Conservation (phyloP, 2,888 invertebrate species). For the Encarsia formosa region DNA sequence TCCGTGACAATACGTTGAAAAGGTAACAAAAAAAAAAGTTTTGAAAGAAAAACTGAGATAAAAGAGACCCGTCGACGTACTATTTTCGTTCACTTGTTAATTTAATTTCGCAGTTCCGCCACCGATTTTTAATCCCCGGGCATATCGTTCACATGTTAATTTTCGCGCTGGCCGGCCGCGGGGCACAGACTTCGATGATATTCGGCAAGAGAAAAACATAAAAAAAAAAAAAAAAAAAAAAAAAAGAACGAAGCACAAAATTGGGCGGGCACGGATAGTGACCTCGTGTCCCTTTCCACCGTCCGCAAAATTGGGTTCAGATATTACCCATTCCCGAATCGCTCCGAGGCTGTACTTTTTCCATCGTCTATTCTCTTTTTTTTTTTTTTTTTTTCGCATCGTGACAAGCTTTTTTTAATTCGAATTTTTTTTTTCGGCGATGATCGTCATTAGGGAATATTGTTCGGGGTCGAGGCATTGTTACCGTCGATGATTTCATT, state of each 20-base stretch:
- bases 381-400: no score
- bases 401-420: no score
- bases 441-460: no score
- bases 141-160: constrained; percentile 46
- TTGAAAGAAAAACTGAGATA: no score
- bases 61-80: background rate
- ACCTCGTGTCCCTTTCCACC: constrained; percentile 9
- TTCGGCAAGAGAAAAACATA: constrained; percentile 26
- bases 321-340: constrained; percentile 16
- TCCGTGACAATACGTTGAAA: no score
- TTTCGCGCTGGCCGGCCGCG: constrained; percentile 40
- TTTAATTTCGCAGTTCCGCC: constrained; percentile 17
- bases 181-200: constrained; percentile 46
- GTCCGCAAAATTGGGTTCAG: constrained; percentile 18
- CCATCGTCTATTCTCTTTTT: no score
- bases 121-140: constrained; percentile 42
- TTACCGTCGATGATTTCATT: no score
- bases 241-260: constrained; percentile 2
- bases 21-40: no score
- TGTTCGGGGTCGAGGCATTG: no score
- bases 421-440: no score
- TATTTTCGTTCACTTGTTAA: constrained; percentile 8
- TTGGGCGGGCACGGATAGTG: constrained; percentile 1
- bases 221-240: no score
- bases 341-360: constrained; percentile 8